These are phyloP conservation scores for Cyphotilapia sp. DNA, from an alignment of 2,113 vertebrate species.

Conservation along the genomic window DNA sequence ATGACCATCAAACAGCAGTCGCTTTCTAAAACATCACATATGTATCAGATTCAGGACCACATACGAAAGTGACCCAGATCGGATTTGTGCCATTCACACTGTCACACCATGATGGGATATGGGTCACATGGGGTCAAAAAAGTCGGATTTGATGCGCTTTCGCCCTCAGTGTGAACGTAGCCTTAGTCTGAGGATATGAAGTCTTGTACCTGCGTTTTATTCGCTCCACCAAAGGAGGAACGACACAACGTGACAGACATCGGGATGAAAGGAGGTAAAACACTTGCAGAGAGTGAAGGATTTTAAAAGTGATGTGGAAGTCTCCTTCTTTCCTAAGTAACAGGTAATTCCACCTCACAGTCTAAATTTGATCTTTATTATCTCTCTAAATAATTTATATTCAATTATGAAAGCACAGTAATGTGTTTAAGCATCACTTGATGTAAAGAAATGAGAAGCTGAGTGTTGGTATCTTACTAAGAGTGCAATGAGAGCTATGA, in stretches of 20 bases:
- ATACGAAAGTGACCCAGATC: no score
- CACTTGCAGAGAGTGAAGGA: not conserved
- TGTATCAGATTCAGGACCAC: no score
- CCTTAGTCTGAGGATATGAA: not conserved
- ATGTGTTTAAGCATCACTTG: not conserved
- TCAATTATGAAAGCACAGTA: not conserved
- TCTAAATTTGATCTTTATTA: not conserved
- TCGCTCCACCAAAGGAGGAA: not conserved
- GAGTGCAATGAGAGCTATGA: not conserved
- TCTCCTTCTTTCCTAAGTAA: not conserved
- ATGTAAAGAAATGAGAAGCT: not conserved
- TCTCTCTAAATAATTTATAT: not conserved
- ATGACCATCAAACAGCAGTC: no score
- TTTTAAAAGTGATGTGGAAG: not conserved
- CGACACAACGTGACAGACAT: rapidly evolving
- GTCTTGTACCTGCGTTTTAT: not conserved
- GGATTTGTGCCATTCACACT: not conserved
- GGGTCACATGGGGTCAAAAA: rapidly evolving
- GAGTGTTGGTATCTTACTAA: not conserved
- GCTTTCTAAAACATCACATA: no score
- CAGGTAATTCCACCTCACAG: not conserved
- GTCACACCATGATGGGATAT: not conserved
- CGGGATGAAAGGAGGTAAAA: rapidly evolving
- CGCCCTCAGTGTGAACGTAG: rapidly evolving
- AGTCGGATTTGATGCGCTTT: rapidly evolving